These are phyloP conservation scores for Lathamus discolor DNA, from an alignment of 2,113 vertebrate genomes.

Conservation along the genomic window DNA sequence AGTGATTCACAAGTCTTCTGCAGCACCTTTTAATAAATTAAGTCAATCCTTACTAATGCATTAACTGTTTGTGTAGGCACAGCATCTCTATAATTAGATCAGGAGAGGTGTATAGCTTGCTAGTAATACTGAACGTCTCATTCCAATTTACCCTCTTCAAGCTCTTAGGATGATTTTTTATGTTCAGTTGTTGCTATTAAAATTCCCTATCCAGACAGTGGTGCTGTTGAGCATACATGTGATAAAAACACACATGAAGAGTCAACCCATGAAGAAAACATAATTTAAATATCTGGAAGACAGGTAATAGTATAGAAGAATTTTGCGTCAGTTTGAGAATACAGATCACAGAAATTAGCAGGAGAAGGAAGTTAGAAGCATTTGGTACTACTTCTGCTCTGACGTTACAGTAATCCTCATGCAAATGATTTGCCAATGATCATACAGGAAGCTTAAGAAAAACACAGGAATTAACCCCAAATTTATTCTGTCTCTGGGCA, in stretches of 20 bases:
- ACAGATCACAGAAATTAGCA: not conserved
- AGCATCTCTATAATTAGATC: not conserved
- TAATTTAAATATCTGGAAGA: not conserved
- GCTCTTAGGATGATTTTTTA: not conserved
- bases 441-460: not conserved
- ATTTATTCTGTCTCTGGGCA: not conserved
- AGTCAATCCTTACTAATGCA: not conserved
- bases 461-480: not conserved
- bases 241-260: not conserved
- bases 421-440: not conserved
- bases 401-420: not conserved
- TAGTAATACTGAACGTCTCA: not conserved
- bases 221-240: not conserved
- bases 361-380: not conserved
- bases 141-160: not conserved
- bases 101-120: not conserved
- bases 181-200: not conserved
- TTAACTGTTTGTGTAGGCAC: not conserved
- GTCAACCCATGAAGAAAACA: not conserved
- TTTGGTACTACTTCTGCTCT: not conserved
- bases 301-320: not conserved
- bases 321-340: not conserved
- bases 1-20: not conserved
- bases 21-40: not conserved
- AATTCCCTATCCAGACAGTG: not conserved